A percentile compares a stretch with the other conserved stretches of the same genome.
Evolutionary conservation across 2,797 vertebrate genomes (phyloP).

Genomic region (Capromys pilorides): DNA sequence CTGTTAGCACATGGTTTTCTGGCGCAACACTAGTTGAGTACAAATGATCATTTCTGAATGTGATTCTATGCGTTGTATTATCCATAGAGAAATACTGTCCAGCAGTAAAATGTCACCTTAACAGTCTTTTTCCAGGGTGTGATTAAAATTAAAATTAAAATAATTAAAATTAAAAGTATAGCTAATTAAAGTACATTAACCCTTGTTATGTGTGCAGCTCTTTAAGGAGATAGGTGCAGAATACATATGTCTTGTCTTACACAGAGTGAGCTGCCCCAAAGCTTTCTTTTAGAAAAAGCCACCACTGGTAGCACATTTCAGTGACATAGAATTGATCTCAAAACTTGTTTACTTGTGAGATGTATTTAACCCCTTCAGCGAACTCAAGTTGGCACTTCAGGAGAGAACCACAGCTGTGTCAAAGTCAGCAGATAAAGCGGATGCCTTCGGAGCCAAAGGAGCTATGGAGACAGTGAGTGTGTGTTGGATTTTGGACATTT

Average conservation of each 20-base stretch:
- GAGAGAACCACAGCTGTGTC: not conserved
- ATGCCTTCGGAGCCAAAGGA: not conserved
- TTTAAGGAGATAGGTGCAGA: not conserved
- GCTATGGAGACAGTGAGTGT: not conserved
- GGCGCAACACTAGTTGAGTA: not conserved
- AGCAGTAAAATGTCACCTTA: not conserved
- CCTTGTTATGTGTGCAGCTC: not conserved
- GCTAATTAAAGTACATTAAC: not conserved
- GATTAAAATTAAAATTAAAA: not conserved
- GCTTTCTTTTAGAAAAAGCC: not conserved
- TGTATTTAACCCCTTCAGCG: not conserved
- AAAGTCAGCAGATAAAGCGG: not conserved
- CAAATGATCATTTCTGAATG: not conserved
- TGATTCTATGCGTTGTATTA: not conserved
- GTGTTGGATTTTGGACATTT: not conserved
- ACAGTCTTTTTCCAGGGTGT: not conserved
- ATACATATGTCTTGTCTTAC: not conserved
- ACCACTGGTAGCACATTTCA: not conserved
- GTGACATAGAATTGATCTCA: not conserved
- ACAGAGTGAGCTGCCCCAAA: not conserved
- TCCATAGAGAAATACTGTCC: not conserved
- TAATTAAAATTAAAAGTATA: too few species aligned
- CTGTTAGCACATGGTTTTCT: not conserved
- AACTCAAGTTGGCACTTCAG: not conserved
- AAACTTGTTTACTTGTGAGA: not conserved